A percentile compares a stretch with the other conserved stretches of the same genome.
These are phyloP conservation scores for Phataginus tetradactyla DNA, from an alignment of 2,797 vertebrate genomes.

Conservation along the genomic window DNA sequence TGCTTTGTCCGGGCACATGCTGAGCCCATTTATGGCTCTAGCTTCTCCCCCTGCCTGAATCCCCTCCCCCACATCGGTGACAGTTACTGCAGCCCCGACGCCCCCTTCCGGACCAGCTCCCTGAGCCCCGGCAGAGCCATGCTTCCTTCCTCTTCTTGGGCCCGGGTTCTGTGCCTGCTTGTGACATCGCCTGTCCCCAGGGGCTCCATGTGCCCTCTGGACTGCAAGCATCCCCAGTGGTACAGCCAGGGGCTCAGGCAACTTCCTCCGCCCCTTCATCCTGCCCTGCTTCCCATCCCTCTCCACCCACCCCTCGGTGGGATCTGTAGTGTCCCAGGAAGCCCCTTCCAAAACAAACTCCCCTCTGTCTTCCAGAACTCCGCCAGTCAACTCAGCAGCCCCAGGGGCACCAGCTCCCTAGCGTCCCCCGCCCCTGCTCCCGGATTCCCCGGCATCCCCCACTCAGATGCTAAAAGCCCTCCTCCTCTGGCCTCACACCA, in stretches of 20 bases:
- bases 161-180: neutral
- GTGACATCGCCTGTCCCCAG: neutral
- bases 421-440: rapidly evolving
- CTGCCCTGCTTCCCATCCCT: neutral
- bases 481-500: neutral
- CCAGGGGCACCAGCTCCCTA: neutral
- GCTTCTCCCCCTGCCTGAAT: neutral
- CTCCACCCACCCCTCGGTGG: neutral
- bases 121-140: neutral
- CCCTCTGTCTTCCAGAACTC: neutral
- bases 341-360: neutral
- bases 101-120: neutral
- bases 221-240: neutral
- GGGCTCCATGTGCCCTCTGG: neutral
- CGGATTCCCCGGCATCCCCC: neutral
- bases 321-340: neutral
- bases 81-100: neutral
- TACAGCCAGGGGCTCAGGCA: neutral
- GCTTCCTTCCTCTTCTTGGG: slow-evolving; percentile 37
- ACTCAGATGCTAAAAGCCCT: neutral
- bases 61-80: neutral
- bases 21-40: neutral
- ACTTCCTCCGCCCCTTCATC: neutral
- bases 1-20: neutral
- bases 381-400: neutral